Evolutionary conservation across 1,140 invertebrate genomes (phyloP), one percentile per base, ranked within the genome.

Genomic region (Saxidomus purpurata): DNA sequence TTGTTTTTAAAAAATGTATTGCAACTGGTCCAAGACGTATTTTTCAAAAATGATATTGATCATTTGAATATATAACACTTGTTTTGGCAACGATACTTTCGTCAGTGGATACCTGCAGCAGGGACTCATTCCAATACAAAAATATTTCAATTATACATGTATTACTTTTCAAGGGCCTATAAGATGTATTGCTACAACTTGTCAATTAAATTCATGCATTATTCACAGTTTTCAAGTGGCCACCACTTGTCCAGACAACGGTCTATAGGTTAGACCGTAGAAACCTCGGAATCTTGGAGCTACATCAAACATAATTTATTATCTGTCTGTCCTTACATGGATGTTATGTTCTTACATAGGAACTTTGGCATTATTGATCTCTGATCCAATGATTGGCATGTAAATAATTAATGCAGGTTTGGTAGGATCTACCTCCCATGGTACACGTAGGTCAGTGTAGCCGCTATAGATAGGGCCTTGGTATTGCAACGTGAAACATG

Each of bases 221-320:
- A 36, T 71, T 71, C 34, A 71, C 34, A 36, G 13, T 8, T 71
- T 38, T 71, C 67, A 71, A 71, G 67, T 71, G 22, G 67, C 67
- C 9, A 36, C 31, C 13, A 34, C 19, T 34, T 67, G 63, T 15
- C 19, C 13, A 2, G n/a, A 67, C 63, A 67, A 19, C 1, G 6
- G 1, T 19, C 52, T 63, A 63, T 28, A 11, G 11, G 25, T 0
- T 63, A 28, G n/a, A 28, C 67, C 36, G n/a, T 38, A 71, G 67
- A 36, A 38, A 71, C 67, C 11, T 1, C 19, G 36, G 67, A 71
- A 71, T 71, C 36, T 71, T 3, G 13, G 34, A 15, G 8, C 8
- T 13, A 28, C 67, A 71, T 71, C 67, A 71, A 71, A 71, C 34
- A 71, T 28, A 71, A n/a, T 71, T 40, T 71, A 71, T 71, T 8